These are phyloP conservation scores for Heliconius erato DNA, from an alignment of 2,888 invertebrate genomes.

Conservation along the genomic window DNA sequence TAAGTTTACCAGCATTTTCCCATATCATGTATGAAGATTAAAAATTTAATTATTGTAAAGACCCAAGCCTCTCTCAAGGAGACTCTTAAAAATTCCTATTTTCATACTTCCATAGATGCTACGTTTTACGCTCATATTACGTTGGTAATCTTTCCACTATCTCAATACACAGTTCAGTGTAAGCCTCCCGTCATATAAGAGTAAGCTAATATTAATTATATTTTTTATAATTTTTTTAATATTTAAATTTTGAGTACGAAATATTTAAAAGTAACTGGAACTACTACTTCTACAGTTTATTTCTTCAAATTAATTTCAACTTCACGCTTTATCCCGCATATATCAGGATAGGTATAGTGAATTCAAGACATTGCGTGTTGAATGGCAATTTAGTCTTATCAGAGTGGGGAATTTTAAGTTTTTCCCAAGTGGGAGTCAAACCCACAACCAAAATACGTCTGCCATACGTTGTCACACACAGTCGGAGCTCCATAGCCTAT, in stretches of 20 bases:
- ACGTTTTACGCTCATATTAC: conserved; percentile 50
- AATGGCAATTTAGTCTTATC: too few relatives aligned
- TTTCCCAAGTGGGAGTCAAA: too few relatives aligned
- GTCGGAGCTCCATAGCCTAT: too few relatives aligned
- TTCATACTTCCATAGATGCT: conserved; percentile 48
- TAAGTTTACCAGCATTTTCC: neutral
- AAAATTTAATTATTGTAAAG: conserved; percentile 17
- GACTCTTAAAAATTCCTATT: conserved; percentile 36
- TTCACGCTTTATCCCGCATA: too few relatives aligned
- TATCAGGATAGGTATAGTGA: too few relatives aligned
- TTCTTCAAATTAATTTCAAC: too few relatives aligned
- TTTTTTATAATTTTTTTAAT: neutral
- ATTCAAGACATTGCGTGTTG: neutral
- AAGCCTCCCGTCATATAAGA: conserved; percentile 32
- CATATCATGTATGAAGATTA: conserved; percentile 10
- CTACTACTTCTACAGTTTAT: too few relatives aligned
- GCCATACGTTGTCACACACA: too few relatives aligned
- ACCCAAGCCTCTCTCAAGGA: neutral
- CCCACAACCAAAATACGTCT: too few relatives aligned
- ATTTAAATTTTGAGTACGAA: neutral
- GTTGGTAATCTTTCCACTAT: conserved; percentile 51
- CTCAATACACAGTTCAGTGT: conserved; percentile 54
- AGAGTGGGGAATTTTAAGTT: too few relatives aligned
- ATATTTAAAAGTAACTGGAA: neutral
- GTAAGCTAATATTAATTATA: neutral